A percentile compares a stretch with the other conserved stretches of the same genome.
These are phyloP conservation scores for Setophaga petechia DNA, from an alignment of 2,113 vertebrate species.

Conservation along the genomic window DNA sequence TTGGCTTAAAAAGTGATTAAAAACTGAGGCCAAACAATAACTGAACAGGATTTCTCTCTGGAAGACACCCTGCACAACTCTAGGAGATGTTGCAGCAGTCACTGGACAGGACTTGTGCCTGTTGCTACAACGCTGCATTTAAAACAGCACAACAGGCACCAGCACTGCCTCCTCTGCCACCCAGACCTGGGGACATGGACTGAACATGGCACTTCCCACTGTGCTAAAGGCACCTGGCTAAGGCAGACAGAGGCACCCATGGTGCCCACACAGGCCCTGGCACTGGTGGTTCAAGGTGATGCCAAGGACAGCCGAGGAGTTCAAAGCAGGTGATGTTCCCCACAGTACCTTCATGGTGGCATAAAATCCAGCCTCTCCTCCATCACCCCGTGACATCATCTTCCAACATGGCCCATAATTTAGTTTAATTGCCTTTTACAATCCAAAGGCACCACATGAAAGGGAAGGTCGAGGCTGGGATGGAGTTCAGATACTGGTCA, in stretches of 20 bases:
- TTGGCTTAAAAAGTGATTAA: neutral
- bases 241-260: neutral
- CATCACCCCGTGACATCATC: conserved; percentile 16
- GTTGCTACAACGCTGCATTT: rapidly evolving
- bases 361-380: neutral
- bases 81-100: neutral
- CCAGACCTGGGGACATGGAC: neutral
- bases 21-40: neutral
- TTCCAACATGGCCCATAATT: conserved; percentile 20
- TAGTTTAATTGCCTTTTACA: conserved; percentile 37
- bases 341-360: neutral
- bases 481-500: conserved; percentile 60
- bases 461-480: conserved; percentile 50
- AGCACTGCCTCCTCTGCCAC: neutral
- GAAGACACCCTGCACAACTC: neutral
- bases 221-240: neutral
- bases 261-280: neutral
- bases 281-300: neutral
- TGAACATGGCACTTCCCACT: neutral
- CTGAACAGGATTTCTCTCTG: neutral
- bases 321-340: conserved; percentile 22
- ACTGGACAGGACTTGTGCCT: neutral
- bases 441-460: conserved; percentile 61
- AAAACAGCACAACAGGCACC: neutral
- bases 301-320: neutral